Percentiles rank a stretch among this genome's conserved stretches.
phyloP scores from a whole-genome alignment of 1,140 invertebrate genomes.

The Aphelenchoides avenae region DNA sequence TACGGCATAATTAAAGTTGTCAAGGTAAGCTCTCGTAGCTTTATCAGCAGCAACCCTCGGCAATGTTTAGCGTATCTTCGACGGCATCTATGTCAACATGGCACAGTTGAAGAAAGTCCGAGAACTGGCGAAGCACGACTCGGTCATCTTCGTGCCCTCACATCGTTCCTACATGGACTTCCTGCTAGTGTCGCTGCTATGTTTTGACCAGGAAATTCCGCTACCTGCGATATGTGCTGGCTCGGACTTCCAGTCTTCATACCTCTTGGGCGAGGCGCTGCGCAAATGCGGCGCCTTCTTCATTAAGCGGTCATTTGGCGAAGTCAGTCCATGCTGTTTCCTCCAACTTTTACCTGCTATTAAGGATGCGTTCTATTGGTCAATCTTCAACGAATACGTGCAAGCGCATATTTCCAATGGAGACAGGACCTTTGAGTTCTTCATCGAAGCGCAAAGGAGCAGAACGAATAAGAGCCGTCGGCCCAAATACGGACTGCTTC shows the following conservation, averaged over 20 bases:
- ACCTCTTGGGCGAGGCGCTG: constrained; percentile 77
- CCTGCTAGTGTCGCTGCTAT: constrained; percentile 82
- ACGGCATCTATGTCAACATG: constrained; percentile 65
- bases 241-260: constrained; percentile 94
- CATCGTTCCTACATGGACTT: constrained; percentile 95
- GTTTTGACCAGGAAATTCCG: constrained; percentile 83
- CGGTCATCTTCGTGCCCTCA: constrained; percentile 83
- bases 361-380: constrained; percentile 80
- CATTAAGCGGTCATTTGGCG: constrained; percentile 72
- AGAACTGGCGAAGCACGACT: constrained; percentile 20
- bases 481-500: constrained; percentile 78
- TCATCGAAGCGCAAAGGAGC: constrained; percentile 88
- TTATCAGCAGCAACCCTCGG: neutral
- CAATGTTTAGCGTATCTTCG: constrained; percentile 53
- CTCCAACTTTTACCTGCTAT: constrained; percentile 16
- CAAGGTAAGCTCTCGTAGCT: constrained; percentile 61
- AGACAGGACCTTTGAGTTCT: constrained; percentile 86
- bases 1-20: constrained; percentile 60
- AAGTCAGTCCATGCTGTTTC: constrained; percentile 6
- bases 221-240: constrained; percentile 91
- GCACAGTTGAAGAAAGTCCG: constrained; percentile 61
- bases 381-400: constrained; percentile 82
- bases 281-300: constrained; percentile 84
- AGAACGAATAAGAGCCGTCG: constrained; percentile 80
- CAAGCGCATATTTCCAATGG: constrained; percentile 74